A percentile compares a stretch with the other conserved stretches of the same genome.
These are phyloP conservation scores for Globicephala melas DNA, from an alignment of 2,113 vertebrate species.

Conservation along the genomic window DNA sequence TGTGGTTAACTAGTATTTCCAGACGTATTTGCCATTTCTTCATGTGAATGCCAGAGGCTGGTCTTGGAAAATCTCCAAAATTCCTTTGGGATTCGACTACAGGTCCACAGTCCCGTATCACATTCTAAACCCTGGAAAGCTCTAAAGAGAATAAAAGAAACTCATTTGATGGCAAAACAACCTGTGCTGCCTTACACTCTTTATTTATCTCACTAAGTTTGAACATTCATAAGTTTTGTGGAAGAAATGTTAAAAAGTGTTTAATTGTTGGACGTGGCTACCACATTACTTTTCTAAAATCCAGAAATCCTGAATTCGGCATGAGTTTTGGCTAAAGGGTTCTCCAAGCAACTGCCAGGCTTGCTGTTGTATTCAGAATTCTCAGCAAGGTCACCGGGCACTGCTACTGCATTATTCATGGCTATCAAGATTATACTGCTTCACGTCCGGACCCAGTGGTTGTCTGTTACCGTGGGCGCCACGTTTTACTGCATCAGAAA, in stretches of 20 bases:
- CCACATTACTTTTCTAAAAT: neutral
- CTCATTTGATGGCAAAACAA: neutral
- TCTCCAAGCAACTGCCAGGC: neutral
- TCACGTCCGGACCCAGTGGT: neutral
- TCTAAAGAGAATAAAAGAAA: neutral
- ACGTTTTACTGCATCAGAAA: neutral
- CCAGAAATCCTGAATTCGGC: neutral
- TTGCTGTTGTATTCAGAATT: neutral
- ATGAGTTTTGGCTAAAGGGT: neutral
- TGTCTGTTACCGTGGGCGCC: neutral
- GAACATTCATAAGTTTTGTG: neutral
- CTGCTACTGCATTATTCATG: neutral
- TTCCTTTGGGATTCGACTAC: neutral
- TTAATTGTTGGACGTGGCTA: neutral
- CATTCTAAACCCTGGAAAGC: neutral
- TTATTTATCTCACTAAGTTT: neutral
- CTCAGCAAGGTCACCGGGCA: neutral
- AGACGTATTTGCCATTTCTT: neutral
- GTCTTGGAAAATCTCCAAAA: conserved; percentile 24
- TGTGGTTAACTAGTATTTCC: neutral
- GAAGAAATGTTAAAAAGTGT: neutral
- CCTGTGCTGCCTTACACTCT: neutral
- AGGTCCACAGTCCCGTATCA: neutral
- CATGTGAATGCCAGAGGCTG: neutral
- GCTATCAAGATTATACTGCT: neutral